Conservation (phyloP, 2,797 vertebrate species). For the Loris lydekkerianus region DNA sequence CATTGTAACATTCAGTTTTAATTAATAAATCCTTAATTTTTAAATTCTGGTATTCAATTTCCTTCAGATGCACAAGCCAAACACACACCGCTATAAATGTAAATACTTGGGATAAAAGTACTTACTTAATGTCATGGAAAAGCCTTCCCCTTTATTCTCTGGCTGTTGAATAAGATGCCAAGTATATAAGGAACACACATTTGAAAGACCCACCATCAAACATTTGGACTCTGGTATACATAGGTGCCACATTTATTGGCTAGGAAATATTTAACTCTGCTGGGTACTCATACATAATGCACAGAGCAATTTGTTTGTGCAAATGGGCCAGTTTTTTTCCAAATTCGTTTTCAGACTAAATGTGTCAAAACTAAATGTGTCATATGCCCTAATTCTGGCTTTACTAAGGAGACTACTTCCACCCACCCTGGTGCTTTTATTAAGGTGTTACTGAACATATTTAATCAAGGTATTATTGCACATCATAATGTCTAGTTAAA, state of each 20-base stretch:
- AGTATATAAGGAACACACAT: slow-evolving; percentile 1
- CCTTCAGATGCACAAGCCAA: slow-evolving; percentile 71
- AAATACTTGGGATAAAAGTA: slow-evolving; percentile 72
- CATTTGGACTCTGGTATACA: slow-evolving; percentile 16
- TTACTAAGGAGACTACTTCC: slow-evolving; percentile 34
- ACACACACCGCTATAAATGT: slow-evolving; percentile 72
- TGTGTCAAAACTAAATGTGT: slow-evolving; percentile 78
- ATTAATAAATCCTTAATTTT: slow-evolving; percentile 87
- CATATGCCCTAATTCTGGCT: slow-evolving; percentile 70
- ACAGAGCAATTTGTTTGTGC: slow-evolving; percentile 61
- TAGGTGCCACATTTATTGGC: slow-evolving; percentile 60
- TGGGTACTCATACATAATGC: slow-evolving; percentile 42
- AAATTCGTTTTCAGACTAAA: slow-evolving; percentile 81
- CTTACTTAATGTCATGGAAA: slow-evolving; percentile 49
- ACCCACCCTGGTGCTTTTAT: slow-evolving; percentile 74
- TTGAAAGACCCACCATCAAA: slow-evolving; percentile 55
- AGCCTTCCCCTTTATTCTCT: slow-evolving; percentile 42
- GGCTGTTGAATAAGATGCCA: slow-evolving; percentile 43
- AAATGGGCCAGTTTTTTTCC: slow-evolving; percentile 80
- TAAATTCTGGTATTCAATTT: slow-evolving; percentile 82
- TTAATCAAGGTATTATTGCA: slow-evolving; percentile 81
- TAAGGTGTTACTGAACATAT: slow-evolving; percentile 80
- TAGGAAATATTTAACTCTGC: slow-evolving; percentile 78
- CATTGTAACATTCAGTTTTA: slow-evolving; percentile 84
- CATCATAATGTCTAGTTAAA: slow-evolving; percentile 71